These are phyloP conservation scores for Numenius arquata DNA, from an alignment of 2,113 vertebrate species.

Conservation along the genomic window DNA sequence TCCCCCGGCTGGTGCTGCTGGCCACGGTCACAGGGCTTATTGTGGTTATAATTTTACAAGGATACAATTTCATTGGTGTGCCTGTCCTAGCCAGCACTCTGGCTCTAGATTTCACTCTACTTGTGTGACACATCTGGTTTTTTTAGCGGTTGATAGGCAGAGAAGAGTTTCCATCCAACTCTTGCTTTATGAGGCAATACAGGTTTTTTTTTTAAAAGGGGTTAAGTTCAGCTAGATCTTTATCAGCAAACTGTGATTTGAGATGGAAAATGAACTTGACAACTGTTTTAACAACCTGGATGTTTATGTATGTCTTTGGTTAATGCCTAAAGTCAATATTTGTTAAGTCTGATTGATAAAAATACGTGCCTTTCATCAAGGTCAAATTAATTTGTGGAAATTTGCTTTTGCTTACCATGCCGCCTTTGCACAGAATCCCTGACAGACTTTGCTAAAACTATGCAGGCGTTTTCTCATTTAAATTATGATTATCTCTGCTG, in stretches of 20 bases:
- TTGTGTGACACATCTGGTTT: neutral
- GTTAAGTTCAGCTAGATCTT: conserved; percentile 13
- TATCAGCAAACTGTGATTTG: conserved; percentile 43
- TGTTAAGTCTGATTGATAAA: conserved; percentile 62
- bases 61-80: neutral
- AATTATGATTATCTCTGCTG: conserved; percentile 1
- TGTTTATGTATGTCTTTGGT: conserved; percentile 26
- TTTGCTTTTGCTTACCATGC: conserved; percentile 48
- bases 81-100: neutral
- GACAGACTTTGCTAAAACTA: neutral
- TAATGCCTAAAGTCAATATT: conserved; percentile 60
- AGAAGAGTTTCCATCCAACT: neutral
- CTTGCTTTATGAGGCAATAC: neutral
- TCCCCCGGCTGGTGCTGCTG: neutral
- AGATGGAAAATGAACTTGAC: conserved; percentile 45
- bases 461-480: conserved; percentile 25
- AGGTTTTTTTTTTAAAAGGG: neutral
- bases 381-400: conserved; percentile 60
- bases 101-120: neutral
- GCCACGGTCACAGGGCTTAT: accelerated
- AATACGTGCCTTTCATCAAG: conserved; percentile 59
- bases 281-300: conserved; percentile 51
- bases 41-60: neutral
- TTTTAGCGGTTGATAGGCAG: neutral
- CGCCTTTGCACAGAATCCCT: neutral